These are phyloP conservation scores for Syndactyla subalaris DNA, from an alignment of 2,797 vertebrate genomes.

Conservation along the genomic window DNA sequence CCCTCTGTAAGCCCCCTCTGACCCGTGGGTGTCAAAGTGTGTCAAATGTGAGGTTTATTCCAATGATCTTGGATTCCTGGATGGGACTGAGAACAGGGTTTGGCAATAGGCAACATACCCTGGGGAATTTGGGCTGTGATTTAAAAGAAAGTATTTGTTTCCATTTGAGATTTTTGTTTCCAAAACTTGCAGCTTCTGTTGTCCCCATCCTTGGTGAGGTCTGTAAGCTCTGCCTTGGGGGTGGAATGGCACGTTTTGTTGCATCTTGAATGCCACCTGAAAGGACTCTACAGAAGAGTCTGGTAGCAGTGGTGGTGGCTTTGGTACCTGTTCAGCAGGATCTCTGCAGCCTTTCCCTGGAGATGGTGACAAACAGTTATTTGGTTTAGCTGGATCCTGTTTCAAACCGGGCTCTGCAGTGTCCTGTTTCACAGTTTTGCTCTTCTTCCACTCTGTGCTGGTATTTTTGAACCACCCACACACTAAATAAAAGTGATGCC, in stretches of 20 bases:
- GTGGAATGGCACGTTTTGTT: background rate
- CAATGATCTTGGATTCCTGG: background rate
- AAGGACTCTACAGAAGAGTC: background rate
- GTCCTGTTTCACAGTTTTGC: background rate
- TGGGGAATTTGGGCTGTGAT: background rate
- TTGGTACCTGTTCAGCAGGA: background rate
- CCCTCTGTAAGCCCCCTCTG: background rate
- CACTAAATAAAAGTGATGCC: background rate
- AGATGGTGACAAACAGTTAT: background rate
- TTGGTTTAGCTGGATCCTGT: background rate
- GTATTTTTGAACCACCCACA: background rate
- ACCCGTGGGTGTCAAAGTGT: too few species aligned
- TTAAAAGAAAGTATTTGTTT: background rate
- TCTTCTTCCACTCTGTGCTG: background rate
- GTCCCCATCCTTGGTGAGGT: rapidly evolving
- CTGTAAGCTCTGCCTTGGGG: background rate
- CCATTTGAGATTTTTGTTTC: background rate
- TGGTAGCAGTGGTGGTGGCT: background rate
- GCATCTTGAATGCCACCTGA: background rate
- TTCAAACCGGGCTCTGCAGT: background rate
- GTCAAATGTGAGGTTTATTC: background rate
- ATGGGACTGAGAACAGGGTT: background rate
- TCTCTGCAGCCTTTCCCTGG: background rate
- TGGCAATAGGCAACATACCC: background rate
- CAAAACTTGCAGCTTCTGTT: background rate